These are phyloP conservation scores for Melinaea menophilus DNA, from an alignment of 2,888 invertebrate genomes.

Conservation along the genomic window DNA sequence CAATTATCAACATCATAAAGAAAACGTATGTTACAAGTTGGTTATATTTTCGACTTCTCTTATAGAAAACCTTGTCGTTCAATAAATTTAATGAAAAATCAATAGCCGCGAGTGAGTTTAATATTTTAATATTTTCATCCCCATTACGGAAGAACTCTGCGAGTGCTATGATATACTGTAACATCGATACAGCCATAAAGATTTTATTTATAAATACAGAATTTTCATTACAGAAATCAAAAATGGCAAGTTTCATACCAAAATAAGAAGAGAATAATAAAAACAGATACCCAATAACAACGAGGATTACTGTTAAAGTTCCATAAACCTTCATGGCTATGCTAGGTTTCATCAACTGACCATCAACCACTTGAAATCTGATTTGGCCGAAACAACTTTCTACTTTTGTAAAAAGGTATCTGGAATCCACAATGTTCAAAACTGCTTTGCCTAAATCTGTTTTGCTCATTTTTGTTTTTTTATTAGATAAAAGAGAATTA, in stretches of 20 bases:
- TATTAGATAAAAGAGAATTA: background rate
- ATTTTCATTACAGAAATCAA: slow-evolving; percentile 28
- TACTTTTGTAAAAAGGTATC: slow-evolving; percentile 28
- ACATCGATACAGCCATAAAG: slow-evolving; percentile 39
- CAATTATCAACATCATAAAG: slow-evolving; percentile 3
- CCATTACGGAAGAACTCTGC: slow-evolving; percentile 39
- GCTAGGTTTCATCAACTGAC: slow-evolving; percentile 36
- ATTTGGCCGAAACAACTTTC: slow-evolving; percentile 50
- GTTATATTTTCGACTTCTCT: slow-evolving; percentile 5
- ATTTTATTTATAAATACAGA: slow-evolving; percentile 39
- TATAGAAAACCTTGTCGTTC: slow-evolving; percentile 5
- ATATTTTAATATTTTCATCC: slow-evolving; percentile 34
- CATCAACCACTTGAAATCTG: slow-evolving; percentile 39
- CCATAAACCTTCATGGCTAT: slow-evolving; percentile 41
- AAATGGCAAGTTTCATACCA: slow-evolving; percentile 20
- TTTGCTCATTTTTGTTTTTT: slow-evolving; percentile 7
- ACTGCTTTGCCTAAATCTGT: slow-evolving; percentile 9
- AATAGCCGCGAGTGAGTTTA: slow-evolving; percentile 14
- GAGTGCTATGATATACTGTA: slow-evolving; percentile 42
- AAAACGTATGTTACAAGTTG: slow-evolving; percentile 7
- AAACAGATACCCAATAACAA: slow-evolving; percentile 32
- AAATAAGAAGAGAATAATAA: slow-evolving; percentile 19
- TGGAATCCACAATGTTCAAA: slow-evolving; percentile 35
- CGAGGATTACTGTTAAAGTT: slow-evolving; percentile 28
- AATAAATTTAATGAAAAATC: slow-evolving; percentile 18